Base-by-base conservation (phyloP, 2,113 vertebrate species). In the Leptobrachium ailaonicum region DNA sequence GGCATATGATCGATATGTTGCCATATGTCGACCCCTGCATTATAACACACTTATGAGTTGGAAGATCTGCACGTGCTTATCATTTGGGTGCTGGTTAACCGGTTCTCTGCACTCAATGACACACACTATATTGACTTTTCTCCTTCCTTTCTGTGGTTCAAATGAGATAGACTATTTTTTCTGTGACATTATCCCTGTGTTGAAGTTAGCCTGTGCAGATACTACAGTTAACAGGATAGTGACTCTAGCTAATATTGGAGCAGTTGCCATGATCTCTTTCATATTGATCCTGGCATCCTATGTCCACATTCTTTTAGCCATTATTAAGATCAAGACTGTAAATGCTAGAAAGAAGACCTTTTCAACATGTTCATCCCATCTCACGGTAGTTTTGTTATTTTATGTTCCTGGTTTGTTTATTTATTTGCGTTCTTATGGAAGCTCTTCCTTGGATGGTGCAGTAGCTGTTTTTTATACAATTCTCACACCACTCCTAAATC, bases 311-410 rank as follows among this genome's bases (percentile, higher is more conserved):
- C 66, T 86, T 1, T 20, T 2, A 1, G 14, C 85, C 0, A 76
- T 88, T 63, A 10, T 88, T 2, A 14, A 0, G 5, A 86, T 88
- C 75, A 32, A 71, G 0, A 84, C 79, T 0, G 77, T 44, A 0
- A 1, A 82, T 0, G 79, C 84, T 32, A 83, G 60, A 1, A 0
- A 0, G 3, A 89, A 89, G 13, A 85, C 86, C 20, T 82, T 91
- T 71, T 88, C 86, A 1, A 89, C 89, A 32, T 89, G 86, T 0
- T 58, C 83, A 9, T 84, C 88, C 7, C 89, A 90, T 63, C 73
- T 90, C 2, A 76, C 58, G 0, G 84, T 89, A 5, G 83, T 89
- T 47, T 80, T 82, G 10, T 83, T 87, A 32, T 87, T 89, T 71
- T 89, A 89, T 63, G 83, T 84, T 1, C 82, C 84, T 13, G 78